A percentile compares a stretch with the other conserved stretches of the same genome.
These are phyloP conservation scores for Gopherus evgoodei DNA, from an alignment of 2,113 vertebrate genomes.

Conservation along the genomic window DNA sequence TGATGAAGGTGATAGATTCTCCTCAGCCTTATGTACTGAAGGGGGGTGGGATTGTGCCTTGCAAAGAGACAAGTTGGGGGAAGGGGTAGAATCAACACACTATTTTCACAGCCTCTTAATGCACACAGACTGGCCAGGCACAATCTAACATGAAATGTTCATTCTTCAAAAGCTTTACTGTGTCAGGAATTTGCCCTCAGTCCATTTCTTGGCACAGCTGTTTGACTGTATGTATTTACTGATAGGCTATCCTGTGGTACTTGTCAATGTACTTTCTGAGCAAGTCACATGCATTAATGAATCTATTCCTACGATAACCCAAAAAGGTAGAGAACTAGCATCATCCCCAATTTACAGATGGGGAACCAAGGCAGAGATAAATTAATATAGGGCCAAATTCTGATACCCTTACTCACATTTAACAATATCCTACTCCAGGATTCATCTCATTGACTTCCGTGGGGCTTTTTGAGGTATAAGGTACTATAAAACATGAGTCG, in stretches of 20 bases:
- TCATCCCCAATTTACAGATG: background rate
- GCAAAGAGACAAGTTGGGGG: background rate
- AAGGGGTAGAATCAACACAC: background rate
- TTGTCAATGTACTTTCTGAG: background rate
- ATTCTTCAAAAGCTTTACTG: background rate
- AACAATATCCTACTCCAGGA: background rate
- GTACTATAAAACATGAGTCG: background rate
- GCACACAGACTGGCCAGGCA: background rate
- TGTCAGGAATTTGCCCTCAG: background rate
- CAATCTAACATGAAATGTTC: background rate
- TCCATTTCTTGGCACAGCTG: background rate
- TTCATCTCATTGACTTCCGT: background rate
- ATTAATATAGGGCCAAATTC: background rate
- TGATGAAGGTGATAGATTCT: background rate
- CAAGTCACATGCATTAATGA: background rate
- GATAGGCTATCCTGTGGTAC: background rate
- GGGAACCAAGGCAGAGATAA: background rate
- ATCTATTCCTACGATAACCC: background rate
- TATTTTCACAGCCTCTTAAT: background rate
- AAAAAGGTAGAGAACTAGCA: background rate
- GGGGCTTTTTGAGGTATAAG: background rate
- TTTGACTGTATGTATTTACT: background rate
- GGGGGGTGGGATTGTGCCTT: background rate
- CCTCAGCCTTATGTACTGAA: background rate
- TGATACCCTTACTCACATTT: background rate